Evolutionary conservation across 2,888 invertebrate genomes (phyloP).

Genomic region (Parnassius glacialis): DNA sequence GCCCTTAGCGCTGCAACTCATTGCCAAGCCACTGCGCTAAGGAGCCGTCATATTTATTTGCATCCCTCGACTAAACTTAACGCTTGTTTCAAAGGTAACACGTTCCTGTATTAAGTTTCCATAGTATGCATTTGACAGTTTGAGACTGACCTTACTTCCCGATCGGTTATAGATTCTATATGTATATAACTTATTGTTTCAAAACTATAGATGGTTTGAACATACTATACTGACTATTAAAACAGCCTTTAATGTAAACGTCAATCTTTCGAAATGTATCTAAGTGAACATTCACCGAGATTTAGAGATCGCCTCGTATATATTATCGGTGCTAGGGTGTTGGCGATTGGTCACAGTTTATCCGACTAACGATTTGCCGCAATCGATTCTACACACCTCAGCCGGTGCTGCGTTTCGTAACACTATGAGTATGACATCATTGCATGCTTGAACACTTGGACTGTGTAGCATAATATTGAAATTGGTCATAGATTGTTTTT

Average conservation of each 20-base stretch:
- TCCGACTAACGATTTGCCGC: slow-evolving; percentile 50
- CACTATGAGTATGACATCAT: slow-evolving; percentile 16
- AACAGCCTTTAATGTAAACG: not conserved
- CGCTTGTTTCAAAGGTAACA: no score
- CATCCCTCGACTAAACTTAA: no score
- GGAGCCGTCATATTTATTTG: no score
- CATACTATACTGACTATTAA: no score
- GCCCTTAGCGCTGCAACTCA: no score
- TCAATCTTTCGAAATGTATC: not conserved
- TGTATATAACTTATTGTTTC: no score
- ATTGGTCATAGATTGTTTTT: slow-evolving; percentile 5
- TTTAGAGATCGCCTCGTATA: slow-evolving; percentile 2
- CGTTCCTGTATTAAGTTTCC: no score
- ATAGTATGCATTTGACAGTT: no score
- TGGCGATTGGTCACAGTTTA: slow-evolving; percentile 47
- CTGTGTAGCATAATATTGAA: slow-evolving; percentile 5
- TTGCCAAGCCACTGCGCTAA: no score
- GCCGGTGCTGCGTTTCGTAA: slow-evolving; percentile 26
- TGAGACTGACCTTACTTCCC: no score
- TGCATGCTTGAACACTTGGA: slow-evolving; percentile 15
- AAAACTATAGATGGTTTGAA: no score
- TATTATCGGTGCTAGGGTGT: slow-evolving; percentile 9
- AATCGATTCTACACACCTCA: slow-evolving; percentile 55
- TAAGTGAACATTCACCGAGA: slow-evolving; percentile 1
- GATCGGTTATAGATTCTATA: no score